Evolutionary conservation across 37 sponge, comb jelly and placozoan species (phyloP).

Genomic region (Ephydatia muelleri): DNA sequence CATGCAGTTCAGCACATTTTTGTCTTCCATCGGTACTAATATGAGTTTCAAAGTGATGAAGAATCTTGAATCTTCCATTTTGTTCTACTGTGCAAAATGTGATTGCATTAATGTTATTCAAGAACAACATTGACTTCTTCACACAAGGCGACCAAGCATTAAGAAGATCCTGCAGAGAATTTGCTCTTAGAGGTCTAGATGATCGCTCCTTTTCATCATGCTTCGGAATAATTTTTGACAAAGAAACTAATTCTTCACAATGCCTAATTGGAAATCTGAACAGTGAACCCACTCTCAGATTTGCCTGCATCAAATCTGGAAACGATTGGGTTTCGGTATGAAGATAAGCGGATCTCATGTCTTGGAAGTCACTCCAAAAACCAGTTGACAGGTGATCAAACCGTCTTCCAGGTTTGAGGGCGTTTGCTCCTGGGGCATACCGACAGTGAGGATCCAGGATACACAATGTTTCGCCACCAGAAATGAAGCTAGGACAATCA

Average conservation of each 20-base stretch:
- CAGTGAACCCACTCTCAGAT: too few relatives aligned
- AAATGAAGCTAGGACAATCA: conserved; percentile 56
- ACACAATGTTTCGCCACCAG: conserved; percentile 34
- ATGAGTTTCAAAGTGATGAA: too few relatives aligned
- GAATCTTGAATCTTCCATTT: too few relatives aligned
- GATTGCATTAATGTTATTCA: too few relatives aligned
- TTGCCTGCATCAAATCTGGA: not conserved
- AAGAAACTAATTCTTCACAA: not conserved
- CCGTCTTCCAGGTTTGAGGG: conserved; percentile 13
- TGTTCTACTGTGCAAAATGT: too few relatives aligned
- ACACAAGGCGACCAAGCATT: too few relatives aligned
- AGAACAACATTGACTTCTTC: too few relatives aligned
- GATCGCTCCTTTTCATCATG: too few relatives aligned
- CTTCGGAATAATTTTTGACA: not conserved
- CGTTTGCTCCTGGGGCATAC: conserved; percentile 21
- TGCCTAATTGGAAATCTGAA: not conserved
- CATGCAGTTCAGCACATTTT: too few relatives aligned
- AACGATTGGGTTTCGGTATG: not conserved
- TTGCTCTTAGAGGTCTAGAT: too few relatives aligned
- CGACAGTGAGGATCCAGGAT: conserved; percentile 46
- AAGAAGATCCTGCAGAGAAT: too few relatives aligned
- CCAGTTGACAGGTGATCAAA: not conserved
- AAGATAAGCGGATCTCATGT: conserved; percentile 6
- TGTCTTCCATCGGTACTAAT: too few relatives aligned
- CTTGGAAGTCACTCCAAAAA: conserved; percentile 12